phyloP scores from a whole-genome alignment of 2,888 invertebrate species.

The Linhomoeus sp. region DNA sequence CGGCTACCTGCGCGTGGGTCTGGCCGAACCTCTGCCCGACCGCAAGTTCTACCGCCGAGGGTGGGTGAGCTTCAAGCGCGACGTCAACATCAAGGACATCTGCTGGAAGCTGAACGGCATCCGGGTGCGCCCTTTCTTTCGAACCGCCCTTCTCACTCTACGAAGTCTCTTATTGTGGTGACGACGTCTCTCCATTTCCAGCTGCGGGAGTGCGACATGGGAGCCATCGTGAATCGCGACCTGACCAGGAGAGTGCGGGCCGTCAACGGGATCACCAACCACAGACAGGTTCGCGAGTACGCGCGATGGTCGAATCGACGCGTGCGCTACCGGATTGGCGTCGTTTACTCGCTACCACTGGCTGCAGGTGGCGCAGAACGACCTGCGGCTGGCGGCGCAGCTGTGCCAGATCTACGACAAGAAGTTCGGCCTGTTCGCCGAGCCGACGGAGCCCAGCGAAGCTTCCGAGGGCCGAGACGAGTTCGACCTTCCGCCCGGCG shows the following conservation, averaged over 20 bases:
- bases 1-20: conserved; percentile 79
- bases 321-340: no score
- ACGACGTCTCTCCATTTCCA: conserved; percentile 22
- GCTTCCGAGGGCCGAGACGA: conserved; percentile 5
- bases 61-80: conserved; percentile 89
- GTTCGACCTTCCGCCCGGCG: not conserved
- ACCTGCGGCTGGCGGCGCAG: conserved; percentile 32
- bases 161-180: no score
- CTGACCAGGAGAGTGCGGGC: conserved; percentile 76
- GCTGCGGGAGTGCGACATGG: conserved; percentile 71
- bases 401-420: conserved; percentile 28
- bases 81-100: conserved; percentile 95
- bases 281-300: conserved; percentile 45
- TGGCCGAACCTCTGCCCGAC: conserved; percentile 91
- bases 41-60: conserved; percentile 86
- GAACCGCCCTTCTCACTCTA: no score
- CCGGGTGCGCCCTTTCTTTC: conserved; percentile 33
- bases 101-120: conserved; percentile 96
- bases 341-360: no score
- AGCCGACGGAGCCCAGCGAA: conserved; percentile 13
- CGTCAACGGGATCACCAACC: conserved; percentile 68
- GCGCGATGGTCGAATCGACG: no score
- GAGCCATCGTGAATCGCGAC: conserved; percentile 89
- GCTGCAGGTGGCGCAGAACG: conserved; percentile 26
- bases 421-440: conserved; percentile 28